phyloP scores from a whole-genome alignment of 2,797 vertebrate genomes.

The Gobionotothen gibberifrons region DNA sequence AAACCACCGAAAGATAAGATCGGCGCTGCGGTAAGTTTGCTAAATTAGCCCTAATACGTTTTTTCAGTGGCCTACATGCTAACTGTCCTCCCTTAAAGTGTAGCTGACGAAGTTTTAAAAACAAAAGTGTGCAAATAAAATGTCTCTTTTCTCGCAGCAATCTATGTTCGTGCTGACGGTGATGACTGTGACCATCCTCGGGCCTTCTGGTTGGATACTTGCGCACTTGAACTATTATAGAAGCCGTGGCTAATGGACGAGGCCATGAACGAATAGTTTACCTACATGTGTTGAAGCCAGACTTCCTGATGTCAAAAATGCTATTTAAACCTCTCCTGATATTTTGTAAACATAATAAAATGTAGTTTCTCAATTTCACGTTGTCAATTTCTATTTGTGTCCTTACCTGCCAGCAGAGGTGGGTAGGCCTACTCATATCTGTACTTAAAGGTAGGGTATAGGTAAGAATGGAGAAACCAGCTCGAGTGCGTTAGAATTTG shows the following conservation, averaged over 20 bases:
- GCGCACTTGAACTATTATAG: constrained; percentile 52
- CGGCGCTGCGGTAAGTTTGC: constrained; percentile 39
- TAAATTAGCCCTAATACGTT: background rate
- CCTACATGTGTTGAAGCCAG: background rate
- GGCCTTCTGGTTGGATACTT: constrained; percentile 73
- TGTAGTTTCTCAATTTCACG: background rate
- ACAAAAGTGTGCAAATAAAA: background rate
- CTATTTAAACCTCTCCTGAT: background rate
- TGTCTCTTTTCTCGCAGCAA: constrained; percentile 42
- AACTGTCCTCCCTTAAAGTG: background rate
- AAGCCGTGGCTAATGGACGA: constrained; percentile 26
- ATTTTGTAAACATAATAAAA: constrained; percentile 35
- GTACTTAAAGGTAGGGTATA: too few species aligned
- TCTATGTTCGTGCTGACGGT: constrained; percentile 45
- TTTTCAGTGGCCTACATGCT: background rate
- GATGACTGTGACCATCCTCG: constrained; percentile 47
- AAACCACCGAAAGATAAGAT: constrained; percentile 52
- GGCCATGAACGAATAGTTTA: background rate
- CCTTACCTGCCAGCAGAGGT: too few species aligned
- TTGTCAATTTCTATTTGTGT: background rate
- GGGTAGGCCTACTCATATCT: too few species aligned
- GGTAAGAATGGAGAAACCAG: too few species aligned
- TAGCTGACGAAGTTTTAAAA: accelerated
- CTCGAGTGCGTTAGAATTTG: too few species aligned
- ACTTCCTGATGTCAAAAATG: background rate